Conservation (phyloP, 2,113 vertebrate species). For the Mandrillus leucophaeus region DNA sequence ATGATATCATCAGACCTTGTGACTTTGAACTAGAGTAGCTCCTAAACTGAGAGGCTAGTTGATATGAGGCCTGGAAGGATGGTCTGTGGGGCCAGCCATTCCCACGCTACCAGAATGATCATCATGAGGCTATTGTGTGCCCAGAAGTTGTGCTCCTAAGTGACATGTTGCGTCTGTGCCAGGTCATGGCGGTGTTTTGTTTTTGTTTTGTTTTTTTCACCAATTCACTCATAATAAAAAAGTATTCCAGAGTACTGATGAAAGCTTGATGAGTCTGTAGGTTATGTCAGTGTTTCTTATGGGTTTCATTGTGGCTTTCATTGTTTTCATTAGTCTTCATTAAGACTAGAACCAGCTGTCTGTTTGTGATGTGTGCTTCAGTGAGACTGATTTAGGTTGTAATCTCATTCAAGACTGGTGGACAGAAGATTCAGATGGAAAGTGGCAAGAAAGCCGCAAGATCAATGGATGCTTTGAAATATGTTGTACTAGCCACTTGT, state of each 20-base stretch:
- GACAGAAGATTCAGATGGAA: not conserved
- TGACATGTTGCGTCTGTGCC: accelerated
- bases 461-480: not conserved
- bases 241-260: not conserved
- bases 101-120: accelerated
- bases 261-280: not conserved
- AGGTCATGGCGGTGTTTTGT: accelerated
- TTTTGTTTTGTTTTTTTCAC: not conserved
- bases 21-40: not conserved
- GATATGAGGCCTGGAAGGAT: not conserved
- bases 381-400: not conserved
- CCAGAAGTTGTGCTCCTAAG: not conserved
- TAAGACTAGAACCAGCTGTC: not conserved
- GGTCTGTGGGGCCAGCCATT: accelerated
- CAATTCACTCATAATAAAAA: not conserved
- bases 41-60: not conserved
- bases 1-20: too few species aligned
- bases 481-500: not conserved
- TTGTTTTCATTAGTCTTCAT: not conserved
- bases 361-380: not conserved
- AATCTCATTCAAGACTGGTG: not conserved
- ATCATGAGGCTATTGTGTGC: accelerated
- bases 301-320: not conserved
- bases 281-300: not conserved
- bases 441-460: not conserved